Evolutionary conservation across 1,140 invertebrate species (phyloP).

Genomic region (Diorhabda carinulata): DNA sequence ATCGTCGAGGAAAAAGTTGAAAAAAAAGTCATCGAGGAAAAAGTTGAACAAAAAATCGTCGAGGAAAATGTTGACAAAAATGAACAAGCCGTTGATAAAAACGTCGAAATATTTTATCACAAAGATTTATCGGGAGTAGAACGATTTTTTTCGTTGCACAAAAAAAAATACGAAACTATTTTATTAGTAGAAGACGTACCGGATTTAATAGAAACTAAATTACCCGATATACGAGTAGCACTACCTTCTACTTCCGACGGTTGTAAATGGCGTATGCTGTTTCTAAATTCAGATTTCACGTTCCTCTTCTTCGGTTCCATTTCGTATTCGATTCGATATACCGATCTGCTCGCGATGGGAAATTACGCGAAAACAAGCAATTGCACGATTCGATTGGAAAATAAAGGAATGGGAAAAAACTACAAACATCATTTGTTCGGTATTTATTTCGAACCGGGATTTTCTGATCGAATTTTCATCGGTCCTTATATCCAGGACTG

Average conservation of each 20-base stretch:
- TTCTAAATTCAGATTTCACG: conserved; percentile 36
- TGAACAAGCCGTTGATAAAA: not conserved
- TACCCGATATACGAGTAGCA: conserved; percentile 10
- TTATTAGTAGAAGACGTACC: too few species aligned
- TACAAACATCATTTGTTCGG: conserved; percentile 31
- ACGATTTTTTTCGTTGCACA: not conserved
- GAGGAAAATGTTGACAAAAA: too few species aligned
- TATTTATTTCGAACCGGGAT: conserved; percentile 34
- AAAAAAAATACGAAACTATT: not conserved
- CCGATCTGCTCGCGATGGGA: conserved; percentile 28
- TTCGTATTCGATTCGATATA: conserved; percentile 38
- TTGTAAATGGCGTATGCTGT: conserved; percentile 36
- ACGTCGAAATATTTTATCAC: conserved; percentile 6
- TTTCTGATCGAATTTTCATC: conserved; percentile 34
- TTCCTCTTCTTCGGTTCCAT: conserved; percentile 31
- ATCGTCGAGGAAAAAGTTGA: too few species aligned
- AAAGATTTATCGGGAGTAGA: not conserved
- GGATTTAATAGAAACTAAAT: too few species aligned
- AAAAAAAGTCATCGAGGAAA: too few species aligned
- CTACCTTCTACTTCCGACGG: conserved; percentile 28
- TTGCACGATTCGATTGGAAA: conserved; percentile 28
- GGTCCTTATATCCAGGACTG: conserved; percentile 33
- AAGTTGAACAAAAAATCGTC: too few species aligned
- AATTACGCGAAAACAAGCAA: conserved; percentile 30
- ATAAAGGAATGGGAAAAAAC: conserved; percentile 19